Evolutionary conservation across 2,113 vertebrate genomes (phyloP), one percentile per base, ranked within the genome.

Genomic region (Chaenogobius annularis): DNA sequence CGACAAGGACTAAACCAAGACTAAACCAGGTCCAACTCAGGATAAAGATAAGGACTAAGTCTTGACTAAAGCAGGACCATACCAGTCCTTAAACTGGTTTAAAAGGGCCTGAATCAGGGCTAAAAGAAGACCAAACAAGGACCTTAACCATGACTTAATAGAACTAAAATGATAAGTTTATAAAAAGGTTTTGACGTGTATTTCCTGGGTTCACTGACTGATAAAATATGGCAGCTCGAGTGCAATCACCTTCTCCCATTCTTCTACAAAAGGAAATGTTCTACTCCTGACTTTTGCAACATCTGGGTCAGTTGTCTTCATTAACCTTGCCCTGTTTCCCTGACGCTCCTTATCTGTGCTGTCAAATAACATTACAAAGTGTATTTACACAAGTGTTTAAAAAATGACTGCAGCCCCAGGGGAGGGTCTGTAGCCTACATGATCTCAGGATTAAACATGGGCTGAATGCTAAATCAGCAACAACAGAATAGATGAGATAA

Each of bases 401-500:
- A 0, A 61, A 74, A 0, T 56, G 72, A 68, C 68, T 44, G 8
- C 20, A 50, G 37, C 79, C 70, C 8, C 0, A 35, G 74, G 75
- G 64, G 84, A 82, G 66, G 7, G 4, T 55, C 31, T 79, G 40
- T 35, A 55, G 52, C 80, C 23, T 35, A 66, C 81, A 66, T 54
- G 67, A 72, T 82, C 73, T 31, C 50, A 77, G 65, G 52, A 55
- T n/a, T 17, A 8, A 54, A 19, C 50, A 10, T 23, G 54, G 54
- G 10, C 20, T 12, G 3, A 56, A 12, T 20, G 10, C n/a, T 23
- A 23, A 22, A 56, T 23, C n/a, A 56, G 20, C 9, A 23, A 52
- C 10, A 46, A 56, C 26, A 31, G 26, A 31, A 31, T 31, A 31
- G 26, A 31, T n/a, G n/a, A n/a, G n/a, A n/a, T n/a, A n/a, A n/a